Evolutionary conservation across 2,888 invertebrate species (phyloP), one percentile per base, ranked within the genome.

Genomic region (Orthonychiurus folsomi): DNA sequence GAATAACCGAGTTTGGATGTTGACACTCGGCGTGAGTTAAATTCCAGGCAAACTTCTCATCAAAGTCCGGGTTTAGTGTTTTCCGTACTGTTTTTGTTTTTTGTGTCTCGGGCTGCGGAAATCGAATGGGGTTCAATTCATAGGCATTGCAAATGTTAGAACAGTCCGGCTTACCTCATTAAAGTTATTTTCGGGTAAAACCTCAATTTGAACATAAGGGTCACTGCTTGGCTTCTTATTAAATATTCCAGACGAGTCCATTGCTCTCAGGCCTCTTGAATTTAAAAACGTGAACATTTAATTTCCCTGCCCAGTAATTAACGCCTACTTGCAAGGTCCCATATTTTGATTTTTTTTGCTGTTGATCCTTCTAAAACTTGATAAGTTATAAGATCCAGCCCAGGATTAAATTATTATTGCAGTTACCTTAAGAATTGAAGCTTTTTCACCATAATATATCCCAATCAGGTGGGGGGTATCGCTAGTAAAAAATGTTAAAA

Each of bases 41-140:
- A 3, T 59, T 25, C 68, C 69, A 72, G 52, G 60, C 50, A 53
- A 72, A 70, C 18, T 54, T 68, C 63, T 72, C 68, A 25, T 70
- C 62, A 24, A 65, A 72, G 1, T 53, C 54, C 3, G 72, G 72
- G 60, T 70, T 66, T 20, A 67, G 59, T n/a, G 66, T 69, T 53
- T 68, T 64, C 66, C 64, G 66, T 53, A 64, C 50, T 1, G 64
- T 59, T 24, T 47, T 28, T 25, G 64, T 64, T 21, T 61, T 59
- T 1, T 54, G 50, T 3, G 37, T 56, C 2, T 27, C 3, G 28
- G 24, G 24, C 50, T 50, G 23, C 24, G 9, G 48, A 12, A n/a
- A 48, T 48, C 48, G 48, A 48, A 15, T 48, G 12, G 15, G n/a
- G 12, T 48, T 48, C n/a, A n/a, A 48, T 48, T 48, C 48, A 48